Evolutionary conservation across 2,888 invertebrate species (phyloP).

Genomic region (Pristionchus arcanus): DNA sequence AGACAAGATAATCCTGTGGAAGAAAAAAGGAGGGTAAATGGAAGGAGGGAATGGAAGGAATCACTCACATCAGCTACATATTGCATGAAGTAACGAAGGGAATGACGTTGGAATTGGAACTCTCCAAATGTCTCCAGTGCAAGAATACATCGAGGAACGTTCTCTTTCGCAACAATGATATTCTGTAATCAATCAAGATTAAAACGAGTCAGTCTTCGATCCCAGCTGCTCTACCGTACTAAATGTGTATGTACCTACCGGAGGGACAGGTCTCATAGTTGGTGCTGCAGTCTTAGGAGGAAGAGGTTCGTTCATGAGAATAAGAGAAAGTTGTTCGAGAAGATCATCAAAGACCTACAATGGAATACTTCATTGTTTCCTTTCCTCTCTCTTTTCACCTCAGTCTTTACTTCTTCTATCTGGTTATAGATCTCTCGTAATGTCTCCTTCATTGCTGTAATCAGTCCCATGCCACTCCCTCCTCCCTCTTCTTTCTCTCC

Average conservation of each 20-base stretch:
- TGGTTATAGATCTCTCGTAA: conserved; percentile 43
- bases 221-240: neutral
- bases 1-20: conserved; percentile 83
- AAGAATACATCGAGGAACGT: conserved; percentile 90
- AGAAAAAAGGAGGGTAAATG: neutral
- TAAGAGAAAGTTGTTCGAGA: conserved; percentile 80
- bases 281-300: conserved; percentile 61
- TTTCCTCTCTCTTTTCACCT: neutral
- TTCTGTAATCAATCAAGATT: conserved; percentile 13
- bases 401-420: conserved; percentile 20
- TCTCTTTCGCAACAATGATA: conserved; percentile 81
- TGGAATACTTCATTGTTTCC: neutral
- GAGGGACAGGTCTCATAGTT: conserved; percentile 56
- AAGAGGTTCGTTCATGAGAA: conserved; percentile 89
- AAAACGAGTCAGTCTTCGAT: neutral
- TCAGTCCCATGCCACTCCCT: neutral
- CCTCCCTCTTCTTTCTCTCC: neutral
- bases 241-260: neutral
- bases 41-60: too few relatives aligned
- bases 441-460: conserved; percentile 32
- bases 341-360: conserved; percentile 45
- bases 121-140: conserved; percentile 93
- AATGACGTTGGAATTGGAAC: conserved; percentile 84
- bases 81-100: conserved; percentile 76
- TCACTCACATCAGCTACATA: conserved; percentile 74